A percentile compares a stretch with the other conserved stretches of the same genome.
Evolutionary conservation across 2,797 vertebrate genomes (phyloP).

Genomic region (Carcharodon carcharias): DNA sequence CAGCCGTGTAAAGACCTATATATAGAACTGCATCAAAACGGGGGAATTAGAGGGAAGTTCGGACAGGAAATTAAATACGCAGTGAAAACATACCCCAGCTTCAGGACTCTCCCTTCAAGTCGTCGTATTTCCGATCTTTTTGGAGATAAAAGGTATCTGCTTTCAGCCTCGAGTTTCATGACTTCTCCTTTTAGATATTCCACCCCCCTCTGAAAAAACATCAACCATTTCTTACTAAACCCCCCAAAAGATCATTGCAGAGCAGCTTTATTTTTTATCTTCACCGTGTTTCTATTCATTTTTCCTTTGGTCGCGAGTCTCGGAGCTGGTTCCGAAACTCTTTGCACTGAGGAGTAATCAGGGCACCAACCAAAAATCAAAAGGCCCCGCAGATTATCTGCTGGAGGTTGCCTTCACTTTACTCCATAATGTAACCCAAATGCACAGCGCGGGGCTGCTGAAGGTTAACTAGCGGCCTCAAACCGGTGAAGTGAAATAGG

Average conservation of each 20-base stretch:
- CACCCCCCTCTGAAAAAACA: neutral
- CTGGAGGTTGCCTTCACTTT: too few relatives aligned
- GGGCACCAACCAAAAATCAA: neutral
- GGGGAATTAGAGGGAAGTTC: neutral
- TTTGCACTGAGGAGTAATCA: neutral
- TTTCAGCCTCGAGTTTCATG: neutral
- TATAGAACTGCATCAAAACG: neutral
- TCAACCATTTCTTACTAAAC: neutral
- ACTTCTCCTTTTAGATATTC: neutral
- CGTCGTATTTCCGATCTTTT: slow-evolving; percentile 66
- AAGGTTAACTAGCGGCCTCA: neutral
- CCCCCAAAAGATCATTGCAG: too few relatives aligned
- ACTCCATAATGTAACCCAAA: neutral
- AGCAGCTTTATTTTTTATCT: too few relatives aligned
- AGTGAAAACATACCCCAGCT: slow-evolving; percentile 85
- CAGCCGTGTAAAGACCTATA: neutral
- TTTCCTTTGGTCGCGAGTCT: neutral
- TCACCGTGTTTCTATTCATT: too few relatives aligned
- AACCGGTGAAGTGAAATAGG: neutral
- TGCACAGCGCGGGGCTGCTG: neutral
- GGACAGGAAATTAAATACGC: slow-evolving; percentile 94
- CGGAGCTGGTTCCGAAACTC: neutral
- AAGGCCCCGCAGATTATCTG: neutral
- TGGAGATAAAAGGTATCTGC: slow-evolving; percentile 17
- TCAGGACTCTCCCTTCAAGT: slow-evolving; percentile 71